A percentile compares a stretch with the other conserved stretches of the same genome.
phyloP scores from a whole-genome alignment of 2,797 vertebrate species.

The Helicolenus hilgendorfi region DNA sequence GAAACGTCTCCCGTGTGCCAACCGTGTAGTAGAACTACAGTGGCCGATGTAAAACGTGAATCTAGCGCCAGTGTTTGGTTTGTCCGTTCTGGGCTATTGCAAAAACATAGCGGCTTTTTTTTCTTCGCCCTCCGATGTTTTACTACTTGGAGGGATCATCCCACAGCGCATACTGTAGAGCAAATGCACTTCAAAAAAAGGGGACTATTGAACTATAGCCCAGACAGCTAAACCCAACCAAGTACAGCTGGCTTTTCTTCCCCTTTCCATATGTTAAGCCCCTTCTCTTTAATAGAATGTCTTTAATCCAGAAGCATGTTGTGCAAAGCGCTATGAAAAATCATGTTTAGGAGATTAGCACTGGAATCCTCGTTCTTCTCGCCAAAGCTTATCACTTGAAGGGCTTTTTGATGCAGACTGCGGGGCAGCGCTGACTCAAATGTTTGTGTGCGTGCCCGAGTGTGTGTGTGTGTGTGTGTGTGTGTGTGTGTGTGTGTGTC shows the following conservation, averaged over 20 bases:
- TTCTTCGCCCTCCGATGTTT: slow-evolving; percentile 6
- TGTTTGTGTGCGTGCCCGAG: slow-evolving; percentile 47
- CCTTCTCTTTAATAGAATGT: slow-evolving; percentile 87
- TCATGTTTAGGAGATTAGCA: slow-evolving; percentile 89
- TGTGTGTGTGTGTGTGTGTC: slow-evolving; percentile 34
- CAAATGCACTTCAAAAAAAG: slow-evolving; percentile 66
- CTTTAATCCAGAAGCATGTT: slow-evolving; percentile 89
- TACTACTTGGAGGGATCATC: slow-evolving; percentile 62
- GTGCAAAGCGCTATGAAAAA: slow-evolving; percentile 87
- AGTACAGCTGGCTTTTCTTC: slow-evolving; percentile 76
- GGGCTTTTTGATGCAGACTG: slow-evolving; percentile 73
- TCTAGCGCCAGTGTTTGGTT: too few species aligned
- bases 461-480: slow-evolving; percentile 14
- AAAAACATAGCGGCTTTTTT: too few species aligned
- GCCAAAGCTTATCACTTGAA: slow-evolving; percentile 84
- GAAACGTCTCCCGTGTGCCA: too few species aligned
- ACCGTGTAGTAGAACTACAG: too few species aligned
- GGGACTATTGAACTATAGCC: slow-evolving; percentile 77
- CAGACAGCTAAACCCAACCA: slow-evolving; percentile 74
- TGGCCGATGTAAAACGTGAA: too few species aligned
- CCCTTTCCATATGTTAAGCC: slow-evolving; percentile 81
- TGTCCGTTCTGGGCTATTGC: too few species aligned
- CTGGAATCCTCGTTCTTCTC: slow-evolving; percentile 76
- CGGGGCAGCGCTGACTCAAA: slow-evolving; percentile 72
- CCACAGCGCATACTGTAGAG: slow-evolving; percentile 33